Percentiles rank a stretch among this genome's conserved stretches.
Evolutionary conservation across 2,888 invertebrate species (phyloP).

Genomic region (Spodoptera exigua): DNA sequence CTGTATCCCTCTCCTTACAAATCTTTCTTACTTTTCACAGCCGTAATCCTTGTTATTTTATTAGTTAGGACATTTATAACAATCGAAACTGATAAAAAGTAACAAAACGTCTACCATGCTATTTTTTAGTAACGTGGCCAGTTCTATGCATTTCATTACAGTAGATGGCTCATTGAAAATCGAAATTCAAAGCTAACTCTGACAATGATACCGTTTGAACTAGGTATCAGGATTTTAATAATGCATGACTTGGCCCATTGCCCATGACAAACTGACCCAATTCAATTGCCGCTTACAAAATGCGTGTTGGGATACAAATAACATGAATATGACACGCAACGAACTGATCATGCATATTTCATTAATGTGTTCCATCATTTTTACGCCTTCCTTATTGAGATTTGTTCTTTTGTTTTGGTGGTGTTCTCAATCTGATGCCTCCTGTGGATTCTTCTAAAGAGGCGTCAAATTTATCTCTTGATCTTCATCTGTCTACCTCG

Average conservation of each 20-base stretch:
- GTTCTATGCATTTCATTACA: no score
- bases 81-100: no score
- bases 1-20: conserved; percentile 52
- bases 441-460: conserved; percentile 23
- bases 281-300: conserved; percentile 52
- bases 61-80: no score
- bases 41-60: conserved; percentile 8
- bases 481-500: conserved; percentile 35
- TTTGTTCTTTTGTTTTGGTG: conserved; percentile 6
- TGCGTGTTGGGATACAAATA: conserved; percentile 47
- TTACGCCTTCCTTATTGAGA: conserved; percentile 15
- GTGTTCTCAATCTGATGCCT: conserved; percentile 24
- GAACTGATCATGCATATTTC: conserved; percentile 36
- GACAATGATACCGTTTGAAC: conserved; percentile 23
- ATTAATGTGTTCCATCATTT: conserved; percentile 26
- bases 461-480: conserved; percentile 37
- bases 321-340: conserved; percentile 44
- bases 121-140: no score
- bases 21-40: conserved; percentile 55
- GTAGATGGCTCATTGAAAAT: not conserved
- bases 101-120: no score
- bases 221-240: conserved; percentile 41
- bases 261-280: conserved; percentile 44
- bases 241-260: conserved; percentile 49
- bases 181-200: conserved; percentile 1